Conservation (phyloP, 2,888 invertebrate genomes). For the Conops quadrifasciatus region DNA sequence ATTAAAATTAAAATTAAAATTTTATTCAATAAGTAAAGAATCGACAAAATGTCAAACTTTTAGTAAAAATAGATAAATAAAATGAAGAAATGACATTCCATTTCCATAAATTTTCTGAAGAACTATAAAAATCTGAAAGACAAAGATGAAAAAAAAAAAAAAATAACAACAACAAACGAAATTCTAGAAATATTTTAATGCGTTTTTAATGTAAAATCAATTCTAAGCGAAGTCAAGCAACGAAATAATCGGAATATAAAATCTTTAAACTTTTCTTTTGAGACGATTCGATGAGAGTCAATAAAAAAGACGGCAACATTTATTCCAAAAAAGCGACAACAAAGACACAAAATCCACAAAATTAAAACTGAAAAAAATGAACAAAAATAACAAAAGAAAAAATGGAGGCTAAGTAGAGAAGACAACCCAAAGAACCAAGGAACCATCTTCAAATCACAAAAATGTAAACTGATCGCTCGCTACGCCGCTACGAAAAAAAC, state of each 20-base stretch:
- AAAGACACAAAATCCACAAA: background rate
- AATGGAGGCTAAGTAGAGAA: too few species aligned
- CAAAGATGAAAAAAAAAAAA: background rate
- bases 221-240: constrained; percentile 32
- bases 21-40: too few species aligned
- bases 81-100: background rate
- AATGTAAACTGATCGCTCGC: constrained; percentile 36
- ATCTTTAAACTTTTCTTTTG: background rate
- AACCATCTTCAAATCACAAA: constrained; percentile 34
- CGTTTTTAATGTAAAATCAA: constrained; percentile 53
- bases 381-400: constrained; percentile 37
- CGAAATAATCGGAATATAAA: constrained; percentile 28
- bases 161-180: background rate
- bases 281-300: constrained; percentile 19
- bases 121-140: too few species aligned
- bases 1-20: too few species aligned
- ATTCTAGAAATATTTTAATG: constrained; percentile 26
- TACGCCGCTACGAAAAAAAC: constrained; percentile 10
- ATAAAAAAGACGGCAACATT: constrained; percentile 21
- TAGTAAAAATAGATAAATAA: background rate
- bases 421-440: constrained; percentile 21
- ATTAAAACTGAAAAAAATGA: constrained; percentile 28
- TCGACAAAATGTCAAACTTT: too few species aligned
- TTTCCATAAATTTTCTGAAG: background rate
- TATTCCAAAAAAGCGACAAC: too few species aligned